Percentiles rank a stretch among this genome's conserved stretches.
These are phyloP conservation scores for human DNA, from an alignment of 2,113 vertebrate genomes.

Conservation along the genomic window DNA sequence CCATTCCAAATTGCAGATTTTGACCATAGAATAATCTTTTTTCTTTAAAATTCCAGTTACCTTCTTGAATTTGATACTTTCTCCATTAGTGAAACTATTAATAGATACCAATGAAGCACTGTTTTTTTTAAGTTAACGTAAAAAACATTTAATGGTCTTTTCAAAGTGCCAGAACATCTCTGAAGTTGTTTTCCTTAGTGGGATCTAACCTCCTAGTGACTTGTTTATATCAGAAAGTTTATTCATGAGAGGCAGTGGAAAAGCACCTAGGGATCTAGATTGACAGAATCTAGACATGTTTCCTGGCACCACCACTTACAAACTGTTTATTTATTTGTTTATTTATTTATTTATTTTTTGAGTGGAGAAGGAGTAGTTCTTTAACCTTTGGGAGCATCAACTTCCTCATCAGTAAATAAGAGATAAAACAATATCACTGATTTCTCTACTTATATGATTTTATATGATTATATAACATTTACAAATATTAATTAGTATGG, in stretches of 20 bases:
- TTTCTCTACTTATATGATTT: not conserved
- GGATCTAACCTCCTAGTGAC: conserved; percentile 10
- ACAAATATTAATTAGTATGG: not conserved
- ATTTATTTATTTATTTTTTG: not conserved
- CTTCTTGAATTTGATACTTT: conserved; percentile 2
- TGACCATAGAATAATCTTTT: conserved; percentile 13
- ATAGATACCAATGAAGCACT: not conserved
- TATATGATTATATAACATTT: not conserved
- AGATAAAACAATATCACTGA: not conserved
- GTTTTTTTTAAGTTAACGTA: conserved; percentile 35
- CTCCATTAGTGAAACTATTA: not conserved
- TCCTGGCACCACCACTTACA: not conserved
- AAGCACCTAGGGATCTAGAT: not conserved
- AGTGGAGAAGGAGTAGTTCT: not conserved
- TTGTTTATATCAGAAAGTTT: conserved; percentile 54
- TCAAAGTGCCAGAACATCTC: not conserved
- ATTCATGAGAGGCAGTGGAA: not conserved
- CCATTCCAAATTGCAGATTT: not conserved
- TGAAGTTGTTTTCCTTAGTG: not conserved
- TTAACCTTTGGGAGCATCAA: not conserved
- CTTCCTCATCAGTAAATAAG: not conserved
- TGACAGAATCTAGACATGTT: not conserved
- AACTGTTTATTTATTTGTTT: not conserved
- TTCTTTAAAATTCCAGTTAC: not conserved
- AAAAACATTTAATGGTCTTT: not conserved